Evolutionary conservation across 2,888 invertebrate species (phyloP).

Genomic region (Melanchra persicariae): DNA sequence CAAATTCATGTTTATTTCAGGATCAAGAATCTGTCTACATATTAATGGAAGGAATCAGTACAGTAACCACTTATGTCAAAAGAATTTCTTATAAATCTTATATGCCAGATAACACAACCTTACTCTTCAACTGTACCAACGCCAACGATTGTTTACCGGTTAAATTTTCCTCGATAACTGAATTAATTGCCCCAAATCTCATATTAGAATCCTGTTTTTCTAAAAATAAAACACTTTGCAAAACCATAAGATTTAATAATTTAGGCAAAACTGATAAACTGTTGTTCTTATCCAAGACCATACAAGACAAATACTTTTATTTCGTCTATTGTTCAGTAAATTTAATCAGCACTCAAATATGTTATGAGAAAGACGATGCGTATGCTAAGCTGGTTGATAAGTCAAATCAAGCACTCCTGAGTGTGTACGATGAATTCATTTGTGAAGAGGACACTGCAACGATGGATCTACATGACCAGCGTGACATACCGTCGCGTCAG

Average conservation of each 20-base stretch:
- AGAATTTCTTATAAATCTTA: constrained; percentile 80
- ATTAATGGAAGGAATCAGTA: constrained; percentile 56
- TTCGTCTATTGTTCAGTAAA: constrained; percentile 84
- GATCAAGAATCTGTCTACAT: constrained; percentile 75
- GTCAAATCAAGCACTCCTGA: constrained; percentile 75
- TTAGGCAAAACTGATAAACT: constrained; percentile 83
- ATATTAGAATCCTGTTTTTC: constrained; percentile 76
- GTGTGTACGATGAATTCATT: constrained; percentile 83
- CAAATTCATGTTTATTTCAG: constrained; percentile 71
- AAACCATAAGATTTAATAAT: constrained; percentile 77
- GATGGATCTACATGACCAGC: not conserved
- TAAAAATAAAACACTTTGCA: constrained; percentile 72
- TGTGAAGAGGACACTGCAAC: constrained; percentile 76
- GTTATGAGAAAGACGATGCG: constrained; percentile 78
- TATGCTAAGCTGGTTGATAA: constrained; percentile 77
- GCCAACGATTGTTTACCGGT: constrained; percentile 71
- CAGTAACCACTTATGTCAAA: constrained; percentile 63
- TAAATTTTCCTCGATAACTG: constrained; percentile 74
- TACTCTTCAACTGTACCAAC: constrained; percentile 78
- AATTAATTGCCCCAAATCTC: constrained; percentile 73
- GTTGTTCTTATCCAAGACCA: constrained; percentile 77
- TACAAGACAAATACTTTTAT: constrained; percentile 79
- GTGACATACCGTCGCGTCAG: not conserved
- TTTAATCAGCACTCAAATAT: constrained; percentile 79
- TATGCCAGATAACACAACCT: constrained; percentile 75